Conservation (phyloP, 2,888 invertebrate species). For the Eueremaeus valkanovi region DNA sequence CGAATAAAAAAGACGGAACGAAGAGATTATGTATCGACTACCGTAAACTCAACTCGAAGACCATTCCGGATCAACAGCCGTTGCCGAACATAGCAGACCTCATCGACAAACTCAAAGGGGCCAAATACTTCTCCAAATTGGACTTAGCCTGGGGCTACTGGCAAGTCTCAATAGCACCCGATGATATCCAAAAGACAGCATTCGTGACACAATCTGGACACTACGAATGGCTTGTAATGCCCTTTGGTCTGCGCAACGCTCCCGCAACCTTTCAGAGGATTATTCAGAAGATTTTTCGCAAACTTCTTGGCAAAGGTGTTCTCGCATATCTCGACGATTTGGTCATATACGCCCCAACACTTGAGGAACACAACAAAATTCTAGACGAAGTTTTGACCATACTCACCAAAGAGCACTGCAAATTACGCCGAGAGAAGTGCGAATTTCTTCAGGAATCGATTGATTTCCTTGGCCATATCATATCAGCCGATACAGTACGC, state of each 20-base stretch:
- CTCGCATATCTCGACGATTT: conserved; percentile 39
- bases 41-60: conserved; percentile 29
- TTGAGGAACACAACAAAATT: conserved; percentile 37
- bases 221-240: conserved; percentile 35
- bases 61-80: conserved; percentile 16
- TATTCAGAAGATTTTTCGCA: not conserved
- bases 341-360: conserved; percentile 5
- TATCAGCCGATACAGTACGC: too few species aligned
- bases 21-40: conserved; percentile 42
- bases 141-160: conserved; percentile 39
- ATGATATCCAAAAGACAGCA: too few species aligned
- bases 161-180: not conserved
- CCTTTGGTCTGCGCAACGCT: conserved; percentile 38
- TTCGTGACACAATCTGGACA: conserved; percentile 27
- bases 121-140: conserved; percentile 6
- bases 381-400: too few species aligned
- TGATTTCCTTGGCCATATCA: too few species aligned
- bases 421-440: too few species aligned
- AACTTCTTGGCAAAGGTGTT: not conserved
- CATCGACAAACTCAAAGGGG: not conserved
- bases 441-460: too few species aligned
- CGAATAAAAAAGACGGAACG: conserved; percentile 35
- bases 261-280: conserved; percentile 38
- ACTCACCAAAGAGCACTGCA: too few species aligned
- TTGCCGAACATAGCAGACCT: conserved; percentile 36